phyloP scores from a whole-genome alignment of 2,113 vertebrate species.

The Corythaeola cristata region DNA sequence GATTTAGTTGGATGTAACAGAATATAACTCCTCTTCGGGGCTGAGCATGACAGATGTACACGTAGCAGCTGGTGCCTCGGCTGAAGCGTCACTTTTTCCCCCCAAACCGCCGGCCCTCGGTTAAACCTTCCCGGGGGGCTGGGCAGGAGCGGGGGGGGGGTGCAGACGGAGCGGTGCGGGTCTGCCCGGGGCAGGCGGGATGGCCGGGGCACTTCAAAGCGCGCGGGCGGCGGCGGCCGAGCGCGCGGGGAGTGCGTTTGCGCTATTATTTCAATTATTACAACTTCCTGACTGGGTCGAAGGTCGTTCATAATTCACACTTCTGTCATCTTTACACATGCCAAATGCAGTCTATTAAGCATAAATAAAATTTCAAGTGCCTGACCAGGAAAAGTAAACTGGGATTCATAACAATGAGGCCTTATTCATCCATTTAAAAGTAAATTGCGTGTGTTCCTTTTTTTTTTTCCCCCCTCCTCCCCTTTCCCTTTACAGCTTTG shows the following conservation, averaged over 20 bases:
- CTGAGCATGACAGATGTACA: not conserved
- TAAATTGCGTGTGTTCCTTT: conserved; percentile 51
- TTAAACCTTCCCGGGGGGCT: not conserved
- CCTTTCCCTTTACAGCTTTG: not conserved
- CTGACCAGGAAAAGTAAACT: conserved; percentile 78
- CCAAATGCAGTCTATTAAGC: conserved; percentile 79
- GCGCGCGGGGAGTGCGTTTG: conserved; percentile 63
- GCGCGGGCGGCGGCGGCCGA: not conserved
- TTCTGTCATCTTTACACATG: conserved; percentile 81
- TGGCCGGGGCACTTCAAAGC: conserved; percentile 59
- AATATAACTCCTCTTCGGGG: not conserved
- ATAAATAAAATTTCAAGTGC: conserved; percentile 82
- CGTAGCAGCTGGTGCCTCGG: not conserved
- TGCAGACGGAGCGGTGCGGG: not conserved
- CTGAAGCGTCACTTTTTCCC: not conserved
- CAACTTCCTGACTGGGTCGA: conserved; percentile 82
- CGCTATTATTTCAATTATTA: conserved; percentile 83
- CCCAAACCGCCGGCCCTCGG: not conserved
- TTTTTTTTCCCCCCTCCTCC: not conserved
- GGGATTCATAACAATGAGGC: conserved; percentile 75
- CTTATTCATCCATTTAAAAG: conserved; percentile 75
- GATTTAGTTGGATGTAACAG: not conserved
- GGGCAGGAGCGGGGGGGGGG: not conserved
- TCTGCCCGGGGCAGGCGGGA: not conserved
- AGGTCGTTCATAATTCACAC: conserved; percentile 82